Conservation (phyloP, 2,888 invertebrate species). For the Trypoxylon attenuatum region DNA sequence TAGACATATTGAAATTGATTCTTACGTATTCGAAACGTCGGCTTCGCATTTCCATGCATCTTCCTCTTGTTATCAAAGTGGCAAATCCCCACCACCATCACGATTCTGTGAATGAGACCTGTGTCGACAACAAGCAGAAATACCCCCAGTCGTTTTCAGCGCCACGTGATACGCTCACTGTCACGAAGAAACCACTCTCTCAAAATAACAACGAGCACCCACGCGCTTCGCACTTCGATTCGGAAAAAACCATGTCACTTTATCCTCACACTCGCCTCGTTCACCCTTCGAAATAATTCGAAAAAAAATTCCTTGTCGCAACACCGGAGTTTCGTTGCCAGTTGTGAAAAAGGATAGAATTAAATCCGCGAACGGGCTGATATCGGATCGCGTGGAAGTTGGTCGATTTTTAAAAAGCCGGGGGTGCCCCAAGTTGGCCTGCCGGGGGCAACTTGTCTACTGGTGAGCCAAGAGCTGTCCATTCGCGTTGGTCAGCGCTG, state of each 20-base stretch:
- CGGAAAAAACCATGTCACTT: too few species aligned
- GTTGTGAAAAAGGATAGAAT: not conserved
- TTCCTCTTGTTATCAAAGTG: slow-evolving; percentile 64
- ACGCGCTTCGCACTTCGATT: too few species aligned
- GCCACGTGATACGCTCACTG: not conserved
- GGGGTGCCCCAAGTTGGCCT: slow-evolving; percentile 59
- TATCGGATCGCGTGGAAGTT: not conserved
- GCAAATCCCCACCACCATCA: slow-evolving; percentile 68
- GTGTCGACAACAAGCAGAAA: not conserved
- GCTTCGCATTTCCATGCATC: slow-evolving; percentile 64
- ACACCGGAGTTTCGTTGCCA: not conserved
- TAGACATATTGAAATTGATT: not conserved
- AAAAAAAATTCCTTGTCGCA: not conserved
- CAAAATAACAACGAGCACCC: not conserved
- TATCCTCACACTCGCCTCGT: too few species aligned
- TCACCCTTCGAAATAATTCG: not conserved
- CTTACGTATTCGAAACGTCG: slow-evolving; percentile 66
- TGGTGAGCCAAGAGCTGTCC: slow-evolving; percentile 66
- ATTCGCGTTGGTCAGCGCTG: slow-evolving; percentile 69
- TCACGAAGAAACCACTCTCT: not conserved
- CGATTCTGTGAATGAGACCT: too few species aligned
- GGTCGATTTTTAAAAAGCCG: slow-evolving; percentile 1
- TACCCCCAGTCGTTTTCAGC: not conserved
- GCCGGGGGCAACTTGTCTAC: slow-evolving; percentile 70
- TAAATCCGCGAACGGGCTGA: too few species aligned